Evolutionary conservation across 1,140 invertebrate species (phyloP), one percentile per base, ranked within the genome.

Genomic region (Pogonomyrmex barbatus): DNA sequence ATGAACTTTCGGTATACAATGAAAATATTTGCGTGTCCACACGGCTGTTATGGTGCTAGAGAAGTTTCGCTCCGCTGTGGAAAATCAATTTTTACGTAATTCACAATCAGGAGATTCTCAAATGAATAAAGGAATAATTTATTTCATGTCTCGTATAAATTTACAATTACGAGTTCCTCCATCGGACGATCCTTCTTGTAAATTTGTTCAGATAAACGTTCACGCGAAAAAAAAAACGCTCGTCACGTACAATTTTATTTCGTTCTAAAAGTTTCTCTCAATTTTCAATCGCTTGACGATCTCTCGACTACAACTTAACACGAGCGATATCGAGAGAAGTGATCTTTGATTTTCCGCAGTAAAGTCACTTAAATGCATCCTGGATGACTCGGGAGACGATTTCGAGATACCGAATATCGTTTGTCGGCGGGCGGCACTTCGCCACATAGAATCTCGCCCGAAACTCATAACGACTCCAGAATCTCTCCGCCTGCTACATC

Each of bases 71-170:
- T 33, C 8, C 12, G 30, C 30, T 50, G 17, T n/a, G 24, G 5
- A 60, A 60, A 83, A 75, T 83, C 33, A 8, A 50, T 33, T 71
- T 71, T 71, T 36, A 54, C 12, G 30, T 82, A 62, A 83, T 60
- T 24, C 24, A n/a, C 73, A 36, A 60, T 75, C 62, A 75, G 39
- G 62, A 81, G 42, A 30, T 45, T 14, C n/a, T 24, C 60, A 33
- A 62, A 47, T 45, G 14, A 14, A 30, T 45, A 50, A 33, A 30
- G 36, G 47, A 47, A 71, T 14, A 17, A 81, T 42, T 36, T 14
- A 58, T 47, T 39, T 52, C 5, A 56, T 47, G 4, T 4, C 12
- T 14, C 24, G 5, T 47, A 52, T 39, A 79, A 1, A 67, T 10
- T 6, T 58, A 77, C 4, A 65, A 52, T 12, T 1, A 3, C 33